These are phyloP conservation scores for Molorchus minor DNA, from an alignment of 2,888 invertebrate species.

Conservation along the genomic window DNA sequence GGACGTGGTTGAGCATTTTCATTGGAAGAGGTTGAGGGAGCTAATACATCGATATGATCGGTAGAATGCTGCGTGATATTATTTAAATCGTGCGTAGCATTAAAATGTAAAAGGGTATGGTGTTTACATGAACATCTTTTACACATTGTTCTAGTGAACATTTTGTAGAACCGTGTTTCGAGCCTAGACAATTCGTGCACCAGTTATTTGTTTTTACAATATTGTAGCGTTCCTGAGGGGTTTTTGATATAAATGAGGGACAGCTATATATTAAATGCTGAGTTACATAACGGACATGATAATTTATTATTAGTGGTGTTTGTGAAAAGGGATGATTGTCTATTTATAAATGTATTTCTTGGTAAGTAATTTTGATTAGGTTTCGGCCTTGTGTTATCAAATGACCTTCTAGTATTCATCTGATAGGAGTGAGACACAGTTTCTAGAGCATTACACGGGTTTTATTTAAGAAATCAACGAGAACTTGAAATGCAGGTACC, in stretches of 20 bases:
- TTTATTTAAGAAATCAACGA: conserved; percentile 2
- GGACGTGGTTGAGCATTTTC: not conserved
- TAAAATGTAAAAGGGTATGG: not conserved
- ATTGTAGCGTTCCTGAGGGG: not conserved
- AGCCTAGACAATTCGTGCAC: conserved; percentile 10
- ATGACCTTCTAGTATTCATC: not conserved
- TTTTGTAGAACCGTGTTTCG: not conserved
- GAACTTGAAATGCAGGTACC: not conserved
- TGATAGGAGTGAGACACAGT: not conserved
- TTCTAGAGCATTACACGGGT: not conserved
- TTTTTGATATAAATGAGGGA: not conserved
- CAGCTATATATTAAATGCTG: not conserved
- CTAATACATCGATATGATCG: too few species aligned
- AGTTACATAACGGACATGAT: not conserved
- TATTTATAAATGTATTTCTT: too few species aligned
- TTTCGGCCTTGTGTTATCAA: not conserved
- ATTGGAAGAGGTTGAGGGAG: too few species aligned
- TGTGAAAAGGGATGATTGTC: not conserved
- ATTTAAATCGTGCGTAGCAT: too few species aligned
- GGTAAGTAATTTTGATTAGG: too few species aligned
- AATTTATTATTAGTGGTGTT: not conserved
- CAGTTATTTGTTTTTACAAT: not conserved
- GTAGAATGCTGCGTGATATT: too few species aligned
- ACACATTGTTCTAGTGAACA: not conserved
- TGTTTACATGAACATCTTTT: not conserved